These are phyloP conservation scores for Andrena camellia DNA, from an alignment of 2,888 invertebrate genomes.

Conservation along the genomic window DNA sequence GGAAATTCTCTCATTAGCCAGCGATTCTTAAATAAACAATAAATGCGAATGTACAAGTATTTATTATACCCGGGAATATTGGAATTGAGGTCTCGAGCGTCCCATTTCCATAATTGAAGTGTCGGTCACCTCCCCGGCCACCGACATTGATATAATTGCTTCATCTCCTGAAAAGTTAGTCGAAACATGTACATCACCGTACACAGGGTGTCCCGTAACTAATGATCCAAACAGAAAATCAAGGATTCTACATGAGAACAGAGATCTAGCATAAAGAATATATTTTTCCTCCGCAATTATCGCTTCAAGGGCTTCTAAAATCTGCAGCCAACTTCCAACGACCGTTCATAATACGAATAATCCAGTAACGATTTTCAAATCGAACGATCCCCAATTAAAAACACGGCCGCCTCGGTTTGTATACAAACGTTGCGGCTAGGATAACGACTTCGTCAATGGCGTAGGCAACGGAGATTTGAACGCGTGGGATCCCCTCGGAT, in stretches of 20 bases:
- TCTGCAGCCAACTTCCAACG: not conserved
- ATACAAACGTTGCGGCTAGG: constrained; percentile 14
- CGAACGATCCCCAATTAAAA: not conserved
- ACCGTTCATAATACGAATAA: not conserved
- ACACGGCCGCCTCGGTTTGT: constrained; percentile 14
- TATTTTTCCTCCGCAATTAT: not conserved
- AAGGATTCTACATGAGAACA: not conserved
- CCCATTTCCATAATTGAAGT: constrained; percentile 83
- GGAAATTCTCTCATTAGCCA: constrained; percentile 83
- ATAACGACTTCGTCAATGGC: constrained; percentile 23
- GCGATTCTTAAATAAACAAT: not conserved
- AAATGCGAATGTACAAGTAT: constrained; percentile 12
- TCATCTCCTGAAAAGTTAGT: constrained; percentile 84
- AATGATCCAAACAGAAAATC: not conserved
- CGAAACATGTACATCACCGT: not conserved
- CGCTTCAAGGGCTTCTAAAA: not conserved
- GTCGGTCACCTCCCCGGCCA: constrained; percentile 85
- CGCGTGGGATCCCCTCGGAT: not conserved
- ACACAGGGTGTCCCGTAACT: not conserved
- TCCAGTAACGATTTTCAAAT: constrained; percentile 2
- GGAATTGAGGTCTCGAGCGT: constrained; percentile 83
- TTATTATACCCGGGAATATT: constrained; percentile 81
- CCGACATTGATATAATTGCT: constrained; percentile 86
- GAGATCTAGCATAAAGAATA: not conserved
- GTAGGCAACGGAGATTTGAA: constrained; percentile 33